Conservation (phyloP, 2,888 invertebrate species). For the Altica lythri region DNA sequence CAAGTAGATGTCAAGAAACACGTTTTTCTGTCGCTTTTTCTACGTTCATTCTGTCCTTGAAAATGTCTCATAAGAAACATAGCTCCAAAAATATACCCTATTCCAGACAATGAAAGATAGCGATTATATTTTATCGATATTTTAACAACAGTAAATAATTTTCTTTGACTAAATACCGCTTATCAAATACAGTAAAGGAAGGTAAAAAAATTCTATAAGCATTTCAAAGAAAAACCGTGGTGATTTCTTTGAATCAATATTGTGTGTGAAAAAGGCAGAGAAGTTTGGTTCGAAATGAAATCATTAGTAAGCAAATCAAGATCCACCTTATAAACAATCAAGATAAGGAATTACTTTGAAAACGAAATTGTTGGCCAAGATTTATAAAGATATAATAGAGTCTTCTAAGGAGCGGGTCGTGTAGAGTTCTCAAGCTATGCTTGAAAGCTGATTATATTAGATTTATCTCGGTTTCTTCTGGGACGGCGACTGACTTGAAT, state of each 20-base stretch:
- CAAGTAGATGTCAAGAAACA: no score
- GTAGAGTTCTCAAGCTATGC: constrained; percentile 44
- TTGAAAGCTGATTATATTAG: constrained; percentile 50
- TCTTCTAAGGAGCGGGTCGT: constrained; percentile 46
- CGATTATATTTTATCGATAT: no score
- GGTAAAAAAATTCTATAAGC: no score
- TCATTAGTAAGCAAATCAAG: constrained; percentile 18
- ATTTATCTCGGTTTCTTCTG: constrained; percentile 49
- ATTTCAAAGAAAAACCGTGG: no score
- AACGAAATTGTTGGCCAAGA: constrained; percentile 42
- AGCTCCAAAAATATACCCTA: no score
- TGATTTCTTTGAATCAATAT: neutral
- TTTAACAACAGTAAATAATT: no score
- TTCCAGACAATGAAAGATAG: no score
- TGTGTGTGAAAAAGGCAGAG: neutral
- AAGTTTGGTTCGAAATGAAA: constrained; percentile 11
- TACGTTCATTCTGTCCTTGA: no score
- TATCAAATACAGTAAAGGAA: no score
- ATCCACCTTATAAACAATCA: constrained; percentile 21
- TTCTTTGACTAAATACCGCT: no score
- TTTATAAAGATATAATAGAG: constrained; percentile 47
- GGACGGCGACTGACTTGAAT: constrained; percentile 47
- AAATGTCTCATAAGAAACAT: no score
- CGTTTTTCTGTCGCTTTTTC: no score
- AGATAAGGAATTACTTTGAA: constrained; percentile 30